Evolutionary conservation across 1,140 invertebrate species (phyloP).

Genomic region (Cydia strobilella): DNA sequence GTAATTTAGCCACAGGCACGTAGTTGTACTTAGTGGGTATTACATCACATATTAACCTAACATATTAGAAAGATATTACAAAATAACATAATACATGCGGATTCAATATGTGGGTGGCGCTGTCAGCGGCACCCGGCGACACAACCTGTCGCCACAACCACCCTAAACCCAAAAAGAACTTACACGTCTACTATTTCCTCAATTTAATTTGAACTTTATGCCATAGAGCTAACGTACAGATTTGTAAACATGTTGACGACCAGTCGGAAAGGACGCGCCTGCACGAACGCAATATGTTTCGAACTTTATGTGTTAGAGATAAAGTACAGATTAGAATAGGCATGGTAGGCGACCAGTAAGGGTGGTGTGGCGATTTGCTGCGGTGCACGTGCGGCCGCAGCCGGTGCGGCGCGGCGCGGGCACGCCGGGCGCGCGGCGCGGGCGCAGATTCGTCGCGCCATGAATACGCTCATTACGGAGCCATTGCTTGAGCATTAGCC

Average conservation of each 20-base stretch:
- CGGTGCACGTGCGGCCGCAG: conserved; percentile 20
- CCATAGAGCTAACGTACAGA: neutral
- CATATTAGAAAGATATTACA: conserved; percentile 7
- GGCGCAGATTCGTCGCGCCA: conserved; percentile 5
- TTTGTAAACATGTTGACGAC: neutral
- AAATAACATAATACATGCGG: neutral
- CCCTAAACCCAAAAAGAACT: neutral
- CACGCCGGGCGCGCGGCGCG: no score
- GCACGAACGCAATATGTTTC: no score
- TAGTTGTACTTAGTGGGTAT: neutral
- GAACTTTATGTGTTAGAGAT: neutral
- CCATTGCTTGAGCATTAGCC: neutral
- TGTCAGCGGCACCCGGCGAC: conserved; percentile 3
- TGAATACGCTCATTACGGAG: neutral
- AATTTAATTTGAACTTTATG: neutral
- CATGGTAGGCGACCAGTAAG: neutral
- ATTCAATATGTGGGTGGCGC: conserved; percentile 16
- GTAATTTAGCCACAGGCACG: no score
- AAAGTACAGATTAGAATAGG: neutral
- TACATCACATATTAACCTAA: neutral
- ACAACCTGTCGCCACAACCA: conserved; percentile 21
- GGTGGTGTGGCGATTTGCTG: neutral
- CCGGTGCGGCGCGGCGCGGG: conserved; percentile 9
- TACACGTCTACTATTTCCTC: neutral
- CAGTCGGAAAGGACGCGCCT: neutral